Percentiles rank a stretch among this genome's conserved stretches.
Conservation (phyloP, 2,888 invertebrate genomes). For the Dyspetes luteomarginatus region DNA sequence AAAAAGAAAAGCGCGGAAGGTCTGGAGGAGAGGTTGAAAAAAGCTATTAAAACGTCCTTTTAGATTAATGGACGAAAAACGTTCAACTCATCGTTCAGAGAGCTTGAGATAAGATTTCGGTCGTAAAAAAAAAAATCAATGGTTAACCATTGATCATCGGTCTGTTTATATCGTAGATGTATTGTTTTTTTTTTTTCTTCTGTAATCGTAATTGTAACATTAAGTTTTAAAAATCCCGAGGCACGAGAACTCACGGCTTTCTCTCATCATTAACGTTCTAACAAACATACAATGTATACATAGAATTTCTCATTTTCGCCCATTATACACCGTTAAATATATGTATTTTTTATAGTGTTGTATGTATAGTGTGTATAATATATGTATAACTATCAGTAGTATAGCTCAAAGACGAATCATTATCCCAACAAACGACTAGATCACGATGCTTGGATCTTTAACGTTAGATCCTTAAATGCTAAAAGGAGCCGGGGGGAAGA, state of each 20-base stretch:
- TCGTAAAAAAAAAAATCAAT: conserved; percentile 48
- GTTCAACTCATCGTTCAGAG: not conserved
- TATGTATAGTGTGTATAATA: conserved; percentile 20
- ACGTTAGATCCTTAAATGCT: conserved; percentile 79
- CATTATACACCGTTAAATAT: conserved; percentile 40
- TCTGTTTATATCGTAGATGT: not conserved
- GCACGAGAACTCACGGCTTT: conserved; percentile 62
- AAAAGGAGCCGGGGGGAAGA: conserved; percentile 64
- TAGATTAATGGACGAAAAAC: conserved; percentile 6
- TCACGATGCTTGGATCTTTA: conserved; percentile 79
- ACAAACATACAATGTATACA: conserved; percentile 35
- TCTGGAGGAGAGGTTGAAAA: not conserved
- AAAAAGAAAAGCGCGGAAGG: not conserved
- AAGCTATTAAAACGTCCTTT: not conserved
- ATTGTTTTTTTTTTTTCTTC: conserved; percentile 13
- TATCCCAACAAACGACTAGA: conserved; percentile 81
- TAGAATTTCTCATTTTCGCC: conserved; percentile 35
- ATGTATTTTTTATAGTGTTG: conserved; percentile 8
- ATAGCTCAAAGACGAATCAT: conserved; percentile 63
- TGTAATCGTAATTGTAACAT: not conserved
- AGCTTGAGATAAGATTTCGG: conserved; percentile 43
- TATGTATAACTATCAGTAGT: conserved; percentile 31
- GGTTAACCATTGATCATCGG: not conserved
- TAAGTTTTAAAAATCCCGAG: conserved; percentile 52
- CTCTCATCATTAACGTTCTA: conserved; percentile 47